Conservation (phyloP, 2,113 vertebrate genomes). For the Clarias gariepinus region DNA sequence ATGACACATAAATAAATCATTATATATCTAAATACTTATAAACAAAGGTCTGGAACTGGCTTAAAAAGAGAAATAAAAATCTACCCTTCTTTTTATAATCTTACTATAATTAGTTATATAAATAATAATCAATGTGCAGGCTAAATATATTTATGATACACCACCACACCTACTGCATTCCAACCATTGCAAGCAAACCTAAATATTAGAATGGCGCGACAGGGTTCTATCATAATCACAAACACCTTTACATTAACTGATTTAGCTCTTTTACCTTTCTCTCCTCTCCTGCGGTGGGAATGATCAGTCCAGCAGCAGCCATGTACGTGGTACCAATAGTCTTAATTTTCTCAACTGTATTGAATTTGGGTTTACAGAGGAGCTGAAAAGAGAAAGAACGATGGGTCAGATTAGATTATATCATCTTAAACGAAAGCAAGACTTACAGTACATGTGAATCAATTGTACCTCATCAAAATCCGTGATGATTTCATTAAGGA, state of each 20-base stretch:
- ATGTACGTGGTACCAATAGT: slow-evolving; percentile 90
- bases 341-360: slow-evolving; percentile 87
- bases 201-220: not conserved
- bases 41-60: not conserved
- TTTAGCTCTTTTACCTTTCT: slow-evolving; percentile 59
- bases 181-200: not conserved
- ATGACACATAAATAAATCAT: not conserved
- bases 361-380: slow-evolving; percentile 87
- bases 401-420: not conserved
- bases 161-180: slow-evolving; percentile 6
- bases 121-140: too few species aligned
- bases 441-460: too few species aligned
- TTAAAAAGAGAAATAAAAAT: not conserved
- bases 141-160: not conserved
- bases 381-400: slow-evolving; percentile 64
- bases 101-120: not conserved
- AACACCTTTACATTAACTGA: not conserved
- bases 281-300: slow-evolving; percentile 58
- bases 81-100: not conserved
- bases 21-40: not conserved
- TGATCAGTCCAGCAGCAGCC: slow-evolving; percentile 82
- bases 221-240: not conserved
- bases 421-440: not conserved
- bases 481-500: slow-evolving; percentile 89
- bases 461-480: slow-evolving; percentile 86